phyloP scores from a whole-genome alignment of 2,797 vertebrate species.

The Selene dorsalis region DNA sequence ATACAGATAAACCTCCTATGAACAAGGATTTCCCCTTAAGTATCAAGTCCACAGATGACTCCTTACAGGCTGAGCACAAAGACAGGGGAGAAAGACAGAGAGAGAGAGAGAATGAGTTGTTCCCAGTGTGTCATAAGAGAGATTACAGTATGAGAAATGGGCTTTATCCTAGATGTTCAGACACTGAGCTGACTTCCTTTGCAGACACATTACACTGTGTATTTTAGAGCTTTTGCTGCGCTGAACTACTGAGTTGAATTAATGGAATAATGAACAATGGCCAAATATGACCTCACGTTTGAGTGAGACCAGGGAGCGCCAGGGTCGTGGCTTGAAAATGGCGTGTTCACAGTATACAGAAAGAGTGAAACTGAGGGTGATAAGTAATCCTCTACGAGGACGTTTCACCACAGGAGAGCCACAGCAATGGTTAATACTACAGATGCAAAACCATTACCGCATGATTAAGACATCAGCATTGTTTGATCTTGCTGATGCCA shows the following conservation, averaged over 20 bases:
- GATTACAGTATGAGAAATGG: conserved; percentile 48
- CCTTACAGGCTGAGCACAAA: conserved; percentile 81
- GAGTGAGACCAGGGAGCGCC: conserved; percentile 26
- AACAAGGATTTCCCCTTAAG: conserved; percentile 51
- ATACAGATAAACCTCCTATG: conserved; percentile 49
- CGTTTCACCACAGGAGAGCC: conserved; percentile 37
- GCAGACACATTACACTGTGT: conserved; percentile 29
- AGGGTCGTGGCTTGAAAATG: conserved; percentile 21
- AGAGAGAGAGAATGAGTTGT: conserved; percentile 44
- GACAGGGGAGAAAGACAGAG: conserved; percentile 56
- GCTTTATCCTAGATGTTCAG: conserved; percentile 38
- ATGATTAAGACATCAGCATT: neutral
- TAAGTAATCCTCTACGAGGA: conserved; percentile 31
- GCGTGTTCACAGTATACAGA: conserved; percentile 16
- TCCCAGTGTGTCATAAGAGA: conserved; percentile 41
- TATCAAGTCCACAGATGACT: conserved; percentile 58
- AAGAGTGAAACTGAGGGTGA: conserved; percentile 31
- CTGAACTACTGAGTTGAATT: conserved; percentile 33
- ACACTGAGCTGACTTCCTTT: conserved; percentile 40
- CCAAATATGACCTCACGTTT: conserved; percentile 48
- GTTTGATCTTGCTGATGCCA: conserved; percentile 20
- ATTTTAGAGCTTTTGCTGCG: conserved; percentile 24
- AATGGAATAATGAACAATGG: conserved; percentile 36
- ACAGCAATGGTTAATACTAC: neutral
- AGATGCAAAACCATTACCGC: neutral